phyloP scores from a whole-genome alignment of 2,888 invertebrate genomes.

The Alentia gelatinosa region DNA sequence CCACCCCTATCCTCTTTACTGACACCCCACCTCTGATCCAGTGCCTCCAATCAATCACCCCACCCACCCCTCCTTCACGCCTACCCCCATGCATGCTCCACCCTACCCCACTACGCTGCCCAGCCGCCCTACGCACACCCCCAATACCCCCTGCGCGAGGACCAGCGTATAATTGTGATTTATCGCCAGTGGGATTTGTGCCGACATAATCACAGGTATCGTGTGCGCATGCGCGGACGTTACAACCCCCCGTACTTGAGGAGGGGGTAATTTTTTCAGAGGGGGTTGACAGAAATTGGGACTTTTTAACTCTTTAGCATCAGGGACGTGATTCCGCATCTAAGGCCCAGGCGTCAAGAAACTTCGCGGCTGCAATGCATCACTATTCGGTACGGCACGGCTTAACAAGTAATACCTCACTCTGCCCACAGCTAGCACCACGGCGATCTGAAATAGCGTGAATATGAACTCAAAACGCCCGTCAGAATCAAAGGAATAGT shows the following conservation, averaged over 20 bases:
- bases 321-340: background rate
- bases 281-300: conserved; percentile 28
- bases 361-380: background rate
- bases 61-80: background rate
- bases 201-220: conserved; percentile 41
- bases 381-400: too few relatives aligned
- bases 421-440: too few relatives aligned
- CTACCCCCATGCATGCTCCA: background rate
- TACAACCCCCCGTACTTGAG: conserved; percentile 5
- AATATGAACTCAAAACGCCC: too few relatives aligned
- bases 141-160: background rate
- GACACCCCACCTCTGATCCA: background rate
- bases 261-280: background rate
- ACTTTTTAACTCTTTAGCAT: background rate
- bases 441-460: too few relatives aligned
- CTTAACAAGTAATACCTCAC: too few relatives aligned
- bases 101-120: background rate
- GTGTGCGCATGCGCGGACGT: background rate
- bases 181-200: background rate
- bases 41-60: background rate
- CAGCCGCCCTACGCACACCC: background rate
- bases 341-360: too few relatives aligned
- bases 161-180: conserved; percentile 7
- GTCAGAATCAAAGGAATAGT: too few relatives aligned
- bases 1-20: background rate